Percentiles rank a stretch among this genome's conserved stretches.
phyloP scores from a whole-genome alignment of 2,888 invertebrate species.

The Blera fallax region DNA sequence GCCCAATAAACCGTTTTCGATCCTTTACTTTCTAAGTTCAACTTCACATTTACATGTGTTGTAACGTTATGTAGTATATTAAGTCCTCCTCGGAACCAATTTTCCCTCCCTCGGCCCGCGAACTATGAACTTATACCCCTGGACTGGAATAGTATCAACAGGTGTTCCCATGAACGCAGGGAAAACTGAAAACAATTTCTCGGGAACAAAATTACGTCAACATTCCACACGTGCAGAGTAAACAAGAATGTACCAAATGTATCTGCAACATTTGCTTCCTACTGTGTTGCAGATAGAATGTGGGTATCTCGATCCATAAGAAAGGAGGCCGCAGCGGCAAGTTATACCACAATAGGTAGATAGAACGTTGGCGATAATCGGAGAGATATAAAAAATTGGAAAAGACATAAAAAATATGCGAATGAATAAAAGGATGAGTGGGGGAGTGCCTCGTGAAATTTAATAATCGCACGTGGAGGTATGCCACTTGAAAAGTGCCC shows the following conservation, averaged over 20 bases:
- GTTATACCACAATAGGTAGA: not conserved
- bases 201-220: not conserved
- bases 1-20: too few relatives aligned
- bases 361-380: not conserved
- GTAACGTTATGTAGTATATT: too few relatives aligned
- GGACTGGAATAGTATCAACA: not conserved
- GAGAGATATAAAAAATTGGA: not conserved
- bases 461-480: conserved; percentile 44
- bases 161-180: conserved; percentile 15
- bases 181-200: not conserved
- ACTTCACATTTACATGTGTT: too few relatives aligned
- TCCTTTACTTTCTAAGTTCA: too few relatives aligned
- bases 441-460: conserved; percentile 17
- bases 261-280: not conserved
- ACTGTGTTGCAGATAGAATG: not conserved
- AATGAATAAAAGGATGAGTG: not conserved
- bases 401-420: not conserved
- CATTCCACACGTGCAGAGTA: not conserved
- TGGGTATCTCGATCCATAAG: not conserved
- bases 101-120: not conserved
- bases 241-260: not conserved
- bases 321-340: not conserved
- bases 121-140: not conserved
- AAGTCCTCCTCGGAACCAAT: too few relatives aligned
- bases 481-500: conserved; percentile 15